A percentile compares a stretch with the other conserved stretches of the same genome.
These are phyloP conservation scores for Corvus cornix DNA, from an alignment of 2,113 vertebrate genomes.

Conservation along the genomic window DNA sequence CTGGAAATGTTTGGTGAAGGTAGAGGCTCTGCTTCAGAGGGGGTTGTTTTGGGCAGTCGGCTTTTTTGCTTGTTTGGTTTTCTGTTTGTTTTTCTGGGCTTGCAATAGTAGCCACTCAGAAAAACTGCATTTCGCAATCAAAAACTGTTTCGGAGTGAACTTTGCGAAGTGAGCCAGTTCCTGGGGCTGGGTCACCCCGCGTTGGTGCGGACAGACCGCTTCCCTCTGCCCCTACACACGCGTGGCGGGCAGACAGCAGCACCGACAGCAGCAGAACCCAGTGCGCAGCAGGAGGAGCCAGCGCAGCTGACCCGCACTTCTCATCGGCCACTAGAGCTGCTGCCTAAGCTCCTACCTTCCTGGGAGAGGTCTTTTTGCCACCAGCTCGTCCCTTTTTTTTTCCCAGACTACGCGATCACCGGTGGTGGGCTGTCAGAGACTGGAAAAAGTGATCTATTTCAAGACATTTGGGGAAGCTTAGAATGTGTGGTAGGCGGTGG, in stretches of 20 bases:
- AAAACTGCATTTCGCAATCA: not conserved
- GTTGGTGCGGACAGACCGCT: rapidly evolving
- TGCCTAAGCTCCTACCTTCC: not conserved
- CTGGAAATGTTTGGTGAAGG: not conserved
- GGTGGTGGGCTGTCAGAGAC: not conserved
- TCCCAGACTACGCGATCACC: too few relatives aligned
- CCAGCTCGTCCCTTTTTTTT: not conserved
- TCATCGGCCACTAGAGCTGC: not conserved
- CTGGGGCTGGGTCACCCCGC: not conserved
- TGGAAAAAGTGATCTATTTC: not conserved
- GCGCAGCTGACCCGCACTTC: rapidly evolving
- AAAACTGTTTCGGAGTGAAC: rapidly evolving
- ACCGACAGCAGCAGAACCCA: not conserved
- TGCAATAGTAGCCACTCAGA: not conserved
- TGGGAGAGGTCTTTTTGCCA: not conserved
- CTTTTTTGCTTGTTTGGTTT: not conserved
- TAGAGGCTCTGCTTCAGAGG: not conserved
- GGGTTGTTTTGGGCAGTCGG: not conserved
- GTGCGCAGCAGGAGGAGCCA: not conserved
- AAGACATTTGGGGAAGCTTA: not conserved
- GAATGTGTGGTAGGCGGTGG: too few relatives aligned
- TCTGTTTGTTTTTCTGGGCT: not conserved
- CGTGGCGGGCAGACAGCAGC: not conserved
- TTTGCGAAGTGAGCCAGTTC: rapidly evolving
- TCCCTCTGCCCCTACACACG: not conserved